These are phyloP conservation scores for Ailurus styani DNA, from an alignment of 2,113 vertebrate species.

Conservation along the genomic window DNA sequence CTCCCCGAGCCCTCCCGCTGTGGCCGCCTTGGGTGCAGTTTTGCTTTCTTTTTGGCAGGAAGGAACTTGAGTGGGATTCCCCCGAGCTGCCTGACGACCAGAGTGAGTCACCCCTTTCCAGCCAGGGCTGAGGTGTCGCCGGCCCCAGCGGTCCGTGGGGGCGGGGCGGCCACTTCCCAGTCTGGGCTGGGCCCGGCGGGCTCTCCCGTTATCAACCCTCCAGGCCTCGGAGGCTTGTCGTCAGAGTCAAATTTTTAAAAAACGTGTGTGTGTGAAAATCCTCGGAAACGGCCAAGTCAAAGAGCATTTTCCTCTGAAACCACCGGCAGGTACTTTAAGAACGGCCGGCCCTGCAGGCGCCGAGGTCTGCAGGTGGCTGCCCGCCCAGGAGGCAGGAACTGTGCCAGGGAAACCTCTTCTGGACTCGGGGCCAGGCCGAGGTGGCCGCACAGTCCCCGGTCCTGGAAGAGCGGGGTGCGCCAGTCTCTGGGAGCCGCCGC, in stretches of 20 bases:
- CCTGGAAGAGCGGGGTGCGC: background rate
- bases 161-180: background rate
- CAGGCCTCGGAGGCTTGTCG: background rate
- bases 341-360: background rate
- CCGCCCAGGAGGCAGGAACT: background rate
- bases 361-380: background rate
- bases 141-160: background rate
- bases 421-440: background rate
- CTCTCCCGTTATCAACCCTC: background rate
- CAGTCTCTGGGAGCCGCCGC: background rate
- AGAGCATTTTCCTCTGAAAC: background rate
- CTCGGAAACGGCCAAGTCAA: background rate
- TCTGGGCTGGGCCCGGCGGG: background rate
- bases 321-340: background rate
- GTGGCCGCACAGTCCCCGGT: background rate
- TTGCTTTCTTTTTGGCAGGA: conserved; percentile 59
- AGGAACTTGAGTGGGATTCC: conserved; percentile 43
- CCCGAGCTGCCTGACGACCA: background rate
- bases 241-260: background rate
- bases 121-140: background rate
- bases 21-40: background rate
- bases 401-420: background rate
- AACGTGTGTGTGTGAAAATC: background rate
- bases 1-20: background rate
- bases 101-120: conserved; percentile 31